These are phyloP conservation scores for Sussaba pulchella DNA, from an alignment of 2,888 invertebrate genomes.

Conservation along the genomic window DNA sequence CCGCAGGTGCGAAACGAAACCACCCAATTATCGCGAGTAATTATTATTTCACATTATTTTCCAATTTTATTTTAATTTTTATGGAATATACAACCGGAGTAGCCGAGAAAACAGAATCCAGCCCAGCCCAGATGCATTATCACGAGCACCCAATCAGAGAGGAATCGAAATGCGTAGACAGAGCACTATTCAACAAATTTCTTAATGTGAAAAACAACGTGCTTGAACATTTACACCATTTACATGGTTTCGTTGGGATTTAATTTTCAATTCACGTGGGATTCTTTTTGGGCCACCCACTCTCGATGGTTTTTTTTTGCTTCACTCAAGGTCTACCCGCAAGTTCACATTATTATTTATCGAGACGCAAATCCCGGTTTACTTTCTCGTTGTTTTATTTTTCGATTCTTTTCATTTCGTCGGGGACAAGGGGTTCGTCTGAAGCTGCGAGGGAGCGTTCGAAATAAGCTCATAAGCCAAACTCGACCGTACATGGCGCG, in stretches of 20 bases:
- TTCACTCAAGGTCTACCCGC: background rate
- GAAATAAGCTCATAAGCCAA: slow-evolving; percentile 20
- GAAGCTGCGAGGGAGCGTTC: background rate
- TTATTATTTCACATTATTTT: too few relatives aligned
- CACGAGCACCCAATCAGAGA: too few relatives aligned
- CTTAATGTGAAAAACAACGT: background rate
- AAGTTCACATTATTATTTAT: slow-evolving; percentile 7
- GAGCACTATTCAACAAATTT: too few relatives aligned
- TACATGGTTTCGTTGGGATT: background rate
- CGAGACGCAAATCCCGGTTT: background rate
- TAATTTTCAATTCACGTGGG: background rate
- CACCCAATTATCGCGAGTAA: too few relatives aligned
- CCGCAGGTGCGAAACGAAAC: background rate
- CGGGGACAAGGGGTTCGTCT: background rate
- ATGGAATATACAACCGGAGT: too few relatives aligned
- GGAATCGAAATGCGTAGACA: too few relatives aligned
- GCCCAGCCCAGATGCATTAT: too few relatives aligned
- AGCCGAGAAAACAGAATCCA: background rate
- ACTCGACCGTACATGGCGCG: background rate
- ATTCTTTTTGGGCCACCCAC: background rate
- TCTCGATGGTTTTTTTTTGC: background rate
- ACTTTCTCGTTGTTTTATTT: background rate
- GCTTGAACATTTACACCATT: background rate
- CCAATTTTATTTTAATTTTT: background rate
- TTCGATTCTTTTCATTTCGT: too few relatives aligned